Conservation (phyloP, 1,140 invertebrate species). For the Papilio glaucus region DNA sequence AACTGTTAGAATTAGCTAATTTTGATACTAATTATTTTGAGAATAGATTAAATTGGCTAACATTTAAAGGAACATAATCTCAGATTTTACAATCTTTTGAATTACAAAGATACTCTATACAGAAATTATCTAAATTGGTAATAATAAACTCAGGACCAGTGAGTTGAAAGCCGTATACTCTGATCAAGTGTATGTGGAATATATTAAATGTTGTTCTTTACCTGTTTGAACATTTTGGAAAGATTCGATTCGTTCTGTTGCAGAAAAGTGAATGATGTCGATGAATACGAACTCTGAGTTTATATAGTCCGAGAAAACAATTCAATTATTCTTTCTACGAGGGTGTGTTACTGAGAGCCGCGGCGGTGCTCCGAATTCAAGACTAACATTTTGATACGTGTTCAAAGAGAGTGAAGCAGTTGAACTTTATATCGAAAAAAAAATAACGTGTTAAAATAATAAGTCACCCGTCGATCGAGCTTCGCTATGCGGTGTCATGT, state of each 20-base stretch:
- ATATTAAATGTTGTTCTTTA: slow-evolving; percentile 45
- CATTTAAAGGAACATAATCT: too few species aligned
- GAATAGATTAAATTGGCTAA: too few species aligned
- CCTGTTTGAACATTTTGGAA: slow-evolving; percentile 73
- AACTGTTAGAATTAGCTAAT: too few species aligned
- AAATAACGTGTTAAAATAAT: not conserved
- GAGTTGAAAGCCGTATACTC: too few species aligned
- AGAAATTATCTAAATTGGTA: too few species aligned
- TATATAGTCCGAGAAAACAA: slow-evolving; percentile 65
- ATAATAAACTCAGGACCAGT: too few species aligned
- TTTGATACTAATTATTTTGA: too few species aligned
- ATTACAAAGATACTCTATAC: too few species aligned
- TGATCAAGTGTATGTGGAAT: not conserved
- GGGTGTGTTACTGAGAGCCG: slow-evolving; percentile 55
- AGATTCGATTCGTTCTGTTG: slow-evolving; percentile 47
- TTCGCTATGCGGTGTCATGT: too few species aligned
- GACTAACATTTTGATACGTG: slow-evolving; percentile 58
- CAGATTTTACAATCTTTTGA: too few species aligned
- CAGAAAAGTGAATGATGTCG: slow-evolving; percentile 59
- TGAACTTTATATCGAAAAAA: not conserved
- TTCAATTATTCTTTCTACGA: slow-evolving; percentile 56
- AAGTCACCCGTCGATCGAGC: too few species aligned
- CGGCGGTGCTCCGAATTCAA: slow-evolving; percentile 70
- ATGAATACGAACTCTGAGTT: slow-evolving; percentile 42
- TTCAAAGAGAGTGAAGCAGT: slow-evolving; percentile 50